Base-by-base conservation (phyloP, 2,888 invertebrate species). In the Orthosia gothica region DNA sequence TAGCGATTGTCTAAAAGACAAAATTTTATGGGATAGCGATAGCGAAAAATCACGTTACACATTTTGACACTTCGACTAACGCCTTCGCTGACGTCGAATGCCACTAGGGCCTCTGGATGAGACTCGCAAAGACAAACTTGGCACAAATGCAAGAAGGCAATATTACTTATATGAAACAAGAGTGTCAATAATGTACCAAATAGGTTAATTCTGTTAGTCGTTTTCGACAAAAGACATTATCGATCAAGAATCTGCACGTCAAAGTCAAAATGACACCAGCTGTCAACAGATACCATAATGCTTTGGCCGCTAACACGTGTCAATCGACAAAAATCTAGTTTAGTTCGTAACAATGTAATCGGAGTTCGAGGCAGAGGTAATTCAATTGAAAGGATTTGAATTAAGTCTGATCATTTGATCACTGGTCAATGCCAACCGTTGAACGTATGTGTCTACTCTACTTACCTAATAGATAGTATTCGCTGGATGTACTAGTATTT, bases 351-450 rank as follows among this genome's bases (percentile, higher is more conserved):
- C 59, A 62, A 57, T 32, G 45, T 58, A 58, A 76, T 23, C 45
- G 23, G 45, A 23, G 54, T 66, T 52, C 55, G 13, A 47, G 52
- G 62, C 55, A 52, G 20, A 26, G 47, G 55, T 78, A 78, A 78
- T 78, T 80, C 75, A 80, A 78, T 78, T 78, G 62, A 67, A 52
- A 61, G 70, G 76, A 81, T 79, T 81, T 70, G 64, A 69, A 69
- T 69, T 50, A 69, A 67, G 50, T 15, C 68, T 23, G 54, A 81
- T 75, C 78, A 69, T 64, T 79, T 69, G 81, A 81, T 79, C 70
- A 70, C 45, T 11, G 3, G 64, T 64, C 81, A 79, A 76, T 75
- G 79, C 69, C 79, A 64, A 16, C 15, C 63, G 55, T 40, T 57
- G 45, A 68, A n/a, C 23, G n/a, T 40, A 40, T 18, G 15, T 57